Evolutionary conservation across 2,888 invertebrate species (phyloP).

Genomic region (Corythucha ciliata): DNA sequence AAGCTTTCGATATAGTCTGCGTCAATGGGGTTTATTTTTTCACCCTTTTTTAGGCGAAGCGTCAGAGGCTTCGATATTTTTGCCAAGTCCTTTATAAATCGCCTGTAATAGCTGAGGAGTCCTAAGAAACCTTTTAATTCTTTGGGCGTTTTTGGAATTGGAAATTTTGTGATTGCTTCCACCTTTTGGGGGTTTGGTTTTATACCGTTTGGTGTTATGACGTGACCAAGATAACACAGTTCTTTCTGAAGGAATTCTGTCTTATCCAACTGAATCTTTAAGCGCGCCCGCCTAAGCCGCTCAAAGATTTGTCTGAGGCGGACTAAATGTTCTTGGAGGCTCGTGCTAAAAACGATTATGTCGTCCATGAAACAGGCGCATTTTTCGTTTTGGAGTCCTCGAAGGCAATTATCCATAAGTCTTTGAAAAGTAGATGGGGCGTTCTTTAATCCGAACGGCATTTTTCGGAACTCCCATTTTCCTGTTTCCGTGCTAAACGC

Average conservation of each 20-base stretch:
- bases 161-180: neutral
- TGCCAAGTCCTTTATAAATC: slow-evolving; percentile 29
- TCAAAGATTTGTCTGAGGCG: neutral
- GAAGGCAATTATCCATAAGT: neutral
- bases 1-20: slow-evolving; percentile 11
- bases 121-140: slow-evolving; percentile 1
- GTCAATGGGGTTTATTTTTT: slow-evolving; percentile 16
- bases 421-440: neutral
- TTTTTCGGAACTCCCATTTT: neutral
- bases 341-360: slow-evolving; percentile 1
- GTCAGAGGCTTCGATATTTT: slow-evolving; percentile 35
- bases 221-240: slow-evolving; percentile 27
- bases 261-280: neutral
- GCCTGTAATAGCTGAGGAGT: slow-evolving; percentile 6
- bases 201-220: neutral
- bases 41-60: slow-evolving; percentile 32
- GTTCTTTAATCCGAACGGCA: neutral
- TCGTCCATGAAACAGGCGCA: neutral
- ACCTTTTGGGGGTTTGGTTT: neutral
- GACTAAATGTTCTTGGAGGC: neutral
- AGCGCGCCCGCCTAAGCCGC: neutral
- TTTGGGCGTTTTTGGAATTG: neutral
- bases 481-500: neutral
- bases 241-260: neutral
- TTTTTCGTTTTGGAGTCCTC: neutral